These are phyloP conservation scores for Apamea anceps DNA, from an alignment of 2,888 invertebrate species.

Conservation along the genomic window DNA sequence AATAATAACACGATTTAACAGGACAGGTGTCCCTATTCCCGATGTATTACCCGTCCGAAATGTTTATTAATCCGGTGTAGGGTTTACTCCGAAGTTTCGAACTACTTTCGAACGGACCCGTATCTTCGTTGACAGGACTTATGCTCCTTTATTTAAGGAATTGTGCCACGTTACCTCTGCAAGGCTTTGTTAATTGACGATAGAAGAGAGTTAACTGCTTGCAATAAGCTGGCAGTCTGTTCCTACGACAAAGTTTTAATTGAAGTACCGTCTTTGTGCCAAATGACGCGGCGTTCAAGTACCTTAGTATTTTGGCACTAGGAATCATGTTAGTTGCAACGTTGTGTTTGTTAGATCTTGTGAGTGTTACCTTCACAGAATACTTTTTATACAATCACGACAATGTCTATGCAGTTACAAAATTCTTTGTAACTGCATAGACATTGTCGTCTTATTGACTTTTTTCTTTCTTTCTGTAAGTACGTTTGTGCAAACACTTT, in stretches of 20 bases:
- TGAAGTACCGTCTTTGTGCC: conserved; percentile 41
- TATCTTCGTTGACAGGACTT: background rate
- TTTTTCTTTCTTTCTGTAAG: too few species aligned
- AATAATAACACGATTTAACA: background rate
- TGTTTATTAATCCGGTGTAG: too few species aligned
- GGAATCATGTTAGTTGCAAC: background rate
- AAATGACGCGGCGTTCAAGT: conserved; percentile 34
- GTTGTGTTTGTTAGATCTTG: background rate
- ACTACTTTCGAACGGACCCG: background rate
- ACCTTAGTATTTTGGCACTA: conserved; percentile 38
- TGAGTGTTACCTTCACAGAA: background rate
- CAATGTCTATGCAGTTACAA: too few species aligned
- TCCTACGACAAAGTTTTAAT: conserved; percentile 44
- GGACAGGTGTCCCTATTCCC: background rate
- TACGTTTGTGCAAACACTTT: too few species aligned
- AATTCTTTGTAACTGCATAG: too few species aligned
- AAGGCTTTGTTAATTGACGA: background rate
- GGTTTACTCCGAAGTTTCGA: too few species aligned
- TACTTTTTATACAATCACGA: too few species aligned
- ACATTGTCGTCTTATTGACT: too few species aligned
- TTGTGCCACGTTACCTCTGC: background rate
- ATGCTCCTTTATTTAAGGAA: background rate
- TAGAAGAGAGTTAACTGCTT: background rate
- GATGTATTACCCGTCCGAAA: too few species aligned
- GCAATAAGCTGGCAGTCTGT: conserved; percentile 4